Percentiles rank a stretch among this genome's conserved stretches.
Evolutionary conservation across 2,113 vertebrate genomes (phyloP).

Genomic region (Octodon degus): DNA sequence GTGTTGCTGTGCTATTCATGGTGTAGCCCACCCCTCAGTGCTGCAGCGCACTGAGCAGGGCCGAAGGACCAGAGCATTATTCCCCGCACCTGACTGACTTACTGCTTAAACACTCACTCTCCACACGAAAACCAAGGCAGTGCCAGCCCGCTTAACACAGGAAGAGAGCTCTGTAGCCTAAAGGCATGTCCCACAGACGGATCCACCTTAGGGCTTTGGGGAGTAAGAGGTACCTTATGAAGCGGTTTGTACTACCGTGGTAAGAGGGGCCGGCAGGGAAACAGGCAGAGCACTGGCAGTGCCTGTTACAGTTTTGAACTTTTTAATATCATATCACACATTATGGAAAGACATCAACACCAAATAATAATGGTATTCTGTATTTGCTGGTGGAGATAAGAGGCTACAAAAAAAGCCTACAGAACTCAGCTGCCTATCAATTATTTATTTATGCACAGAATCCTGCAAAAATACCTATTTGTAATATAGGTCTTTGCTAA

Average conservation of each 20-base stretch:
- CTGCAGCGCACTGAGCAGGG: background rate
- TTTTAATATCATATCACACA: background rate
- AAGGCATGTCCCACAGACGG: background rate
- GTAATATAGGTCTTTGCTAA: background rate
- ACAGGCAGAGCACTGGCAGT: background rate
- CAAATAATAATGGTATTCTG: background rate
- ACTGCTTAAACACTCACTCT: background rate
- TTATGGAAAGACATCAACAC: background rate
- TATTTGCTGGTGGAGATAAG: slow-evolving; percentile 18
- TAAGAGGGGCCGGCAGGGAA: background rate
- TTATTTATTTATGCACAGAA: background rate
- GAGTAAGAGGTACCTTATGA: background rate
- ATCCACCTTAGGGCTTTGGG: background rate
- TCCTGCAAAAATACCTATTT: slow-evolving; percentile 34
- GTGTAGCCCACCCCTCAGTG: background rate
- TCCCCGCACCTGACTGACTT: background rate
- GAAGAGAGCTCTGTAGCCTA: background rate
- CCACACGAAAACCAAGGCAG: background rate
- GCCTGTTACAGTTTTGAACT: background rate
- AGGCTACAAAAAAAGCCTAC: background rate
- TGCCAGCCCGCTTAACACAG: background rate
- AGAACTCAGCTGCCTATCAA: background rate
- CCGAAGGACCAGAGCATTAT: background rate
- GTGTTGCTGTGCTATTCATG: background rate
- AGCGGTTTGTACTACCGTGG: no score